These are phyloP conservation scores for Altica lythri DNA, from an alignment of 2,888 invertebrate genomes.

Conservation along the genomic window DNA sequence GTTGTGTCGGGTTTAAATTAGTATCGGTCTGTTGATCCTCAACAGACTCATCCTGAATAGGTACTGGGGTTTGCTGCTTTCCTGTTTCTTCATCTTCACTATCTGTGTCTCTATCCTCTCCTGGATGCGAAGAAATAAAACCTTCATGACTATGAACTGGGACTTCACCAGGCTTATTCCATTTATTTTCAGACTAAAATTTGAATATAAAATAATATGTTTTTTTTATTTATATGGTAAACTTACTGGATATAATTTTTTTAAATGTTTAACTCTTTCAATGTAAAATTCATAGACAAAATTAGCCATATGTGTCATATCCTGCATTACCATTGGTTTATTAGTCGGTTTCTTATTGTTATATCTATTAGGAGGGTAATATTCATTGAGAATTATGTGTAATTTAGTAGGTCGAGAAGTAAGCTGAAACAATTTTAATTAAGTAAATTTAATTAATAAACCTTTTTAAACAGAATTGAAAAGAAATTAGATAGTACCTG, in stretches of 20 bases:
- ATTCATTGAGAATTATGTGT: conserved; percentile 79
- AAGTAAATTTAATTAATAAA: no score
- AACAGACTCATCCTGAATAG: conserved; percentile 55
- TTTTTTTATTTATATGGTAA: neutral
- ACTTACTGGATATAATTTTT: conserved; percentile 58
- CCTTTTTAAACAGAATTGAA: no score
- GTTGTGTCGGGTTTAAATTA: conserved; percentile 9
- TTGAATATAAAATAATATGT: neutral
- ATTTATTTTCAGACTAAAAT: conserved; percentile 55
- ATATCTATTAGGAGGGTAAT: conserved; percentile 72
- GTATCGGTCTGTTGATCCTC: conserved; percentile 38
- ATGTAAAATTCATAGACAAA: conserved; percentile 94
- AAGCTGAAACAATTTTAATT: conserved; percentile 62
- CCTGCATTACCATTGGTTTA: conserved; percentile 68
- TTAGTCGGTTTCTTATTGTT: conserved; percentile 55
- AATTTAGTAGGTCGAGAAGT: conserved; percentile 81
- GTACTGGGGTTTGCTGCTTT: conserved; percentile 48
- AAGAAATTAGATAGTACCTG: conserved; percentile 61
- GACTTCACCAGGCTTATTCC: conserved; percentile 68
- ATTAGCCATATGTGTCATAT: conserved; percentile 95
- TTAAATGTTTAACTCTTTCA: conserved; percentile 70
- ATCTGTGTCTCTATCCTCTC: conserved; percentile 66
- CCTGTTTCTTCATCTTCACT: conserved; percentile 61
- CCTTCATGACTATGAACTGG: conserved; percentile 61
- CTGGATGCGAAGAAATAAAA: conserved; percentile 70